Base-by-base conservation (phyloP, 2,888 invertebrate species). In the Gnatocerus cornutus region DNA sequence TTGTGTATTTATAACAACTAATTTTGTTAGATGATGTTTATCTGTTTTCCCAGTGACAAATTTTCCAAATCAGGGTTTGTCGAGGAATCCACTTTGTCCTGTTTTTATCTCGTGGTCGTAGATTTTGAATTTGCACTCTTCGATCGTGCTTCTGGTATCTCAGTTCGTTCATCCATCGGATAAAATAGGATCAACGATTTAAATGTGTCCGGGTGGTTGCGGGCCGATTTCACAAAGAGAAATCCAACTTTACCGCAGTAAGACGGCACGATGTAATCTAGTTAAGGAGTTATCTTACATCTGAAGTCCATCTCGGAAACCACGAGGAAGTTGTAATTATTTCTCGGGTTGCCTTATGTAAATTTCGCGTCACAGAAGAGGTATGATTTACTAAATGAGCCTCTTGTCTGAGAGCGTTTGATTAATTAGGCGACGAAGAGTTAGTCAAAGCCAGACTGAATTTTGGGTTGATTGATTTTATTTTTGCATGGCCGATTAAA, bases 101-200 rank as follows among this genome's bases (percentile, higher is more conserved):
- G n/a, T 21, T 39, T 56, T 41, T 56, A 10, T 41, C 13, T 41
- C 14, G 53, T 53, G 37, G 33, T 55, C 37, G 55, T 27, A 14
- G 16, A 37, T 37, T 55, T 55, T 10, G 33, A 55, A 37, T 55
- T 39, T 39, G 12, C 50, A 37, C 29, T 13, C 6, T 50, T 46
- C 30, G 27, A 48, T 52, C 39, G 10, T 10, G 52, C 14, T 13
- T 41, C 16, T 33, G 21, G 27, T 53, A 27, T 8, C 30, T 16
- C 10, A 14, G 41, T 29, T 43, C 39, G 27, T 50, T 55, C 58
- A 67, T 59, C 66, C 58, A n/a, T 48, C 46, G 43, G 61, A 67
- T 67, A 7, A 67, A 67, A 52, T 43, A 29, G 59, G 67, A 56
- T 66, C 41, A 48, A 39, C 33, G 52, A 45, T 61, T 67, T 48